Evolutionary conservation across 2,113 vertebrate species (phyloP).

Genomic region (Empidonax alnorum): DNA sequence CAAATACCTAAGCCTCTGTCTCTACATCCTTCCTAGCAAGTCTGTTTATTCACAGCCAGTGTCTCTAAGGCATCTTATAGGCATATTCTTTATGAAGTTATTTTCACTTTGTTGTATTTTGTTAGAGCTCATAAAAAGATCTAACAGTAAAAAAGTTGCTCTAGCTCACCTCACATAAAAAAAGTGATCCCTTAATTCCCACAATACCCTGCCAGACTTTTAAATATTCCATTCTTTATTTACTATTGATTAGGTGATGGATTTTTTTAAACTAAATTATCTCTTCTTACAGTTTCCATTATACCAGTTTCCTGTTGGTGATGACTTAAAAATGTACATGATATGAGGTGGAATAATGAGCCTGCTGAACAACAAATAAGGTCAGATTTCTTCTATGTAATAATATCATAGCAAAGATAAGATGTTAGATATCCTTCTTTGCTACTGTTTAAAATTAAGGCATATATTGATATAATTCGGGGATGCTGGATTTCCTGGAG

Average conservation of each 20-base stretch:
- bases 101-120: slow-evolving; percentile 37
- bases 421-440: neutral
- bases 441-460: neutral
- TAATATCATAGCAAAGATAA: neutral
- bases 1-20: neutral
- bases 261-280: neutral
- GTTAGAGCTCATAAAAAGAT: neutral
- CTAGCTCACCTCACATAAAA: neutral
- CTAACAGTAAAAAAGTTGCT: neutral
- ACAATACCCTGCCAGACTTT: neutral
- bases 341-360: neutral
- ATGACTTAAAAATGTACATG: neutral
- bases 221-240: slow-evolving; percentile 7
- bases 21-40: neutral
- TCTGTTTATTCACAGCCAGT: neutral
- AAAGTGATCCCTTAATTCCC: neutral
- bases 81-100: neutral
- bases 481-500: neutral
- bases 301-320: neutral
- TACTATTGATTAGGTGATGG: neutral
- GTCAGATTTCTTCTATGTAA: neutral
- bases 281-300: neutral
- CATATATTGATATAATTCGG: neutral
- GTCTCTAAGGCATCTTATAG: neutral
- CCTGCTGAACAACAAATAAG: neutral